Base-by-base conservation (phyloP, 2,888 invertebrate genomes). In the Helicoverpa assulta region DNA sequence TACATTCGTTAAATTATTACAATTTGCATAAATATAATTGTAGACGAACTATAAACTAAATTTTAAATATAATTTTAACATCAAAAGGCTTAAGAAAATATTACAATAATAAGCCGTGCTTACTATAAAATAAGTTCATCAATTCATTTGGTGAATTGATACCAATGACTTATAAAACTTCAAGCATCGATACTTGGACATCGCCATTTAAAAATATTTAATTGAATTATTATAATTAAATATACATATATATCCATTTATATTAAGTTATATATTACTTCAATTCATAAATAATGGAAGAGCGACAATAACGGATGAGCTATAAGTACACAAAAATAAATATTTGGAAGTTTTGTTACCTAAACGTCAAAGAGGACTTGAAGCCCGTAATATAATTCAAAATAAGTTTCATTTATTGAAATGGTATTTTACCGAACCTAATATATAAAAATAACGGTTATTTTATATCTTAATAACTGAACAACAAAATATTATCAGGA, bases 331-430 rank as follows among this genome's bases (percentile, higher is more conserved):
- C 77, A 86, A 84, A 86, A 84, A 82, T 86, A 88, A 85, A 83
- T 81, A 83, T 81, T 76, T 88, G 87, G 86, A 88, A 83, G 70
- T 76, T 78, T 83, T 80, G 50, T 51, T 65, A 83, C 43, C 80
- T 89, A 85, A 79, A 81, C 76, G 79, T 76, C 81, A 85, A 88
- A 85, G 82, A 83, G 85, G 85, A 82, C 89, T 89, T 83, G 53
- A 71, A 90, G 88, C 83, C 86, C 88, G 70, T 47, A 84, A 84
- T 80, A 84, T 83, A 69, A 71, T 74, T 77, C n/a, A 69, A 78
- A 76, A 70, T 63, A 70, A 80, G 37, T 68, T 79, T 60, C 70
- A 64, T 61, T 68, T 26, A 70, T 74, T 75, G 76, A 68, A 68
- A 52, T 75, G 67, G 10, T 57, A 54, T 53, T 68, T 60, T 67